Conservation (phyloP, 2,113 vertebrate species). For the Lampris incognitus region DNA sequence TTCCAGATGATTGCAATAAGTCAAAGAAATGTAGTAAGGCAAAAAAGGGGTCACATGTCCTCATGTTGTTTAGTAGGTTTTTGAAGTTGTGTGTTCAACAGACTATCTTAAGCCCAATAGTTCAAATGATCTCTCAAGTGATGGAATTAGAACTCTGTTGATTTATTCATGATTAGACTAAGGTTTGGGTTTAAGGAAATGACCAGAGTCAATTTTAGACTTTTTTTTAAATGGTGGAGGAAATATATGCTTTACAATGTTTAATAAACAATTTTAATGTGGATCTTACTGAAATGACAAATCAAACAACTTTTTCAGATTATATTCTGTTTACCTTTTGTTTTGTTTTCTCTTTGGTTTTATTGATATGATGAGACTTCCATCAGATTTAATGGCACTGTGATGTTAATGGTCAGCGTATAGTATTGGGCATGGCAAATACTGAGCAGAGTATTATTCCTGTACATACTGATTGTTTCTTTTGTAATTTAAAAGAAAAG, state of each 20-base stretch:
- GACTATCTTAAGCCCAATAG: slow-evolving; percentile 31
- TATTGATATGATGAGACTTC: slow-evolving; percentile 29
- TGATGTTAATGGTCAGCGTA: slow-evolving; percentile 57
- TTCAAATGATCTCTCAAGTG: slow-evolving; percentile 38
- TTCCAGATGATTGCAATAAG: slow-evolving; percentile 12
- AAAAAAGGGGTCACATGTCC: slow-evolving; percentile 18
- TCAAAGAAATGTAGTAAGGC: slow-evolving; percentile 6
- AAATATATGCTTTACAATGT: slow-evolving; percentile 36
- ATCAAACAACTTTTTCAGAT: slow-evolving; percentile 27
- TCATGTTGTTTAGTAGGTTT: slow-evolving; percentile 24
- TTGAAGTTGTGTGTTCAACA: slow-evolving; percentile 29
- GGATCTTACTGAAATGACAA: slow-evolving; percentile 26
- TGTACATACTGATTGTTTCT: slow-evolving; percentile 75
- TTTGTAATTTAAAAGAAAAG: slow-evolving; percentile 76
- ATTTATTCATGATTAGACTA: slow-evolving; percentile 60
- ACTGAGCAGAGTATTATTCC: slow-evolving; percentile 64
- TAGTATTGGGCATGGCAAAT: slow-evolving; percentile 61
- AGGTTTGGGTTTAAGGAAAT: slow-evolving; percentile 46
- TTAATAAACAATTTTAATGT: slow-evolving; percentile 25
- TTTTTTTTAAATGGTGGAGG: slow-evolving; percentile 52
- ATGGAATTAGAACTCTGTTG: slow-evolving; percentile 52
- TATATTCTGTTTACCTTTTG: slow-evolving; percentile 6
- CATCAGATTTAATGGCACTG: slow-evolving; percentile 53
- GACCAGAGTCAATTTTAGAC: slow-evolving; percentile 42
- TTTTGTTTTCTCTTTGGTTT: slow-evolving; percentile 35